phyloP scores from a whole-genome alignment of 2,797 vertebrate species.

The Anableps anableps region DNA sequence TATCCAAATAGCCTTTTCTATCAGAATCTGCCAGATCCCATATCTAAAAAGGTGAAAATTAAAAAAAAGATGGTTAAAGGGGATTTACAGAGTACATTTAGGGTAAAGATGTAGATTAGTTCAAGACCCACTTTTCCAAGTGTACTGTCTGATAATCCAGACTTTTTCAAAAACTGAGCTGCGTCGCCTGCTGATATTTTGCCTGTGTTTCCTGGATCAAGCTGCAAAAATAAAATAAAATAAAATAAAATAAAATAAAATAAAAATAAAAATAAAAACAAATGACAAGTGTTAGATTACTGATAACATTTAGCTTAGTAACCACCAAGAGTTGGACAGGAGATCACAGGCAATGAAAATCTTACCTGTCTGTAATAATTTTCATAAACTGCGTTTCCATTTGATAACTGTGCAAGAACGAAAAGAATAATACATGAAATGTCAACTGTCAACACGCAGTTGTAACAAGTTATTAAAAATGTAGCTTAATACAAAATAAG shows the following conservation, averaged over 20 bases:
- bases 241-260: not conserved
- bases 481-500: not conserved
- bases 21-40: constrained; percentile 98
- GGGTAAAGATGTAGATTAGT: not conserved
- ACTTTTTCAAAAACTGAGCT: constrained; percentile 94
- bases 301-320: not conserved
- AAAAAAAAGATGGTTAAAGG: not conserved
- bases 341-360: constrained; percentile 5
- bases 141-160: constrained; percentile 88
- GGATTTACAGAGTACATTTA: not conserved
- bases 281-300: not conserved
- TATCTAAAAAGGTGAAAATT: constrained; percentile 80
- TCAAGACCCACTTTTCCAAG: constrained; percentile 88
- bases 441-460: not conserved
- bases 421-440: constrained; percentile 3
- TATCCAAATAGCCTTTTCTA: constrained; percentile 95
- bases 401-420: constrained; percentile 84
- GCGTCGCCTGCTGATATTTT: constrained; percentile 91
- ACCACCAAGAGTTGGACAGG: not conserved
- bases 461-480: not conserved
- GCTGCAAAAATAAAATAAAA: constrained; percentile 71
- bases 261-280: not conserved
- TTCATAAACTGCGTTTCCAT: constrained; percentile 91
- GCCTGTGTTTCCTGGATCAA: constrained; percentile 91
- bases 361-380: constrained; percentile 92